A percentile compares a stretch with the other conserved stretches of the same genome.
Conservation (phyloP, 2,888 invertebrate species). For the Nesidiocoris tenuis region DNA sequence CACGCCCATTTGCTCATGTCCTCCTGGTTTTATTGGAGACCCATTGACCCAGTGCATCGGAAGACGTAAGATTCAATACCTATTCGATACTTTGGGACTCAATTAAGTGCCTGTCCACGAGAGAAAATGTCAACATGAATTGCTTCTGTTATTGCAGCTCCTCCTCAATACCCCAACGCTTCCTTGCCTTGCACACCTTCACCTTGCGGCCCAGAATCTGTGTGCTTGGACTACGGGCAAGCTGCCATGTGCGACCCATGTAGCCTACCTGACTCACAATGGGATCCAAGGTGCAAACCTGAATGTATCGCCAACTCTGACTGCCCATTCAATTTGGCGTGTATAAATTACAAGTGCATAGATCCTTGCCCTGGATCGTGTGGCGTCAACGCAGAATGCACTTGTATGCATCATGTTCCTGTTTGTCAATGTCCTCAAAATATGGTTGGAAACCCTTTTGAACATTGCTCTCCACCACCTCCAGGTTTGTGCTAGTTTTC, state of each 20-base stretch:
- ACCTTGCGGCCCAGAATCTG: constrained; percentile 69
- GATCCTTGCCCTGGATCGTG: constrained; percentile 80
- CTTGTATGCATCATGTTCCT: constrained; percentile 70
- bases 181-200: constrained; percentile 73
- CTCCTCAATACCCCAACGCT: constrained; percentile 61
- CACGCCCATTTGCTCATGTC: constrained; percentile 77
- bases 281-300: constrained; percentile 74
- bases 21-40: constrained; percentile 76
- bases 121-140: too few species aligned
- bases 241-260: constrained; percentile 80
- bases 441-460: constrained; percentile 74
- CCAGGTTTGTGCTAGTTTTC: constrained; percentile 56
- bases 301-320: constrained; percentile 80
- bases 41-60: constrained; percentile 72
- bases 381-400: constrained; percentile 70
- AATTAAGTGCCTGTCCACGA: too few species aligned
- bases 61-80: constrained; percentile 58
- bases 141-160: too few species aligned
- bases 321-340: constrained; percentile 75
- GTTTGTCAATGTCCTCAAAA: constrained; percentile 69
- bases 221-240: constrained; percentile 71
- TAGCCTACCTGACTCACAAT: constrained; percentile 64
- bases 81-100: too few species aligned
- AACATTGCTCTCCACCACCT: constrained; percentile 66
- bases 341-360: constrained; percentile 69